Evolutionary conservation across 2,797 vertebrate species (phyloP).

Genomic region (Cetoscarus ocellatus): DNA sequence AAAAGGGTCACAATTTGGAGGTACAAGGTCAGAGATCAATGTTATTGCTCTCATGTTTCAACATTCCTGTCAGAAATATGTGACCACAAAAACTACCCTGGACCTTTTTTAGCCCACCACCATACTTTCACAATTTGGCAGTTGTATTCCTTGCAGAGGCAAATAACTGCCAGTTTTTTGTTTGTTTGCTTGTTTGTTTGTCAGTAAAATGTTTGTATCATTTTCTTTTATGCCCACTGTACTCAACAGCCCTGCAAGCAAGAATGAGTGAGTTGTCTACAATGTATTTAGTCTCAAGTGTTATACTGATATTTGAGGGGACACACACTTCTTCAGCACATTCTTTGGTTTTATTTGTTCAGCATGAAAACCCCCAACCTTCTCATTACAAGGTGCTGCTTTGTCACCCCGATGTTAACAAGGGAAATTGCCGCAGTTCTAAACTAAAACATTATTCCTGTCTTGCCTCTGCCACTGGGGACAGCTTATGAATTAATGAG

Average conservation of each 20-base stretch:
- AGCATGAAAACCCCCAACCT: constrained; percentile 30
- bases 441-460: constrained; percentile 54
- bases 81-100: no score
- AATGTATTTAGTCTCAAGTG: not conserved
- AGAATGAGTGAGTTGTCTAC: constrained; percentile 19
- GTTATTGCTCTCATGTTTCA: no score
- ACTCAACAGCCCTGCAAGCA: constrained; percentile 9
- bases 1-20: no score
- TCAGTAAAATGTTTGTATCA: no score
- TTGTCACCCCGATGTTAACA: constrained; percentile 58
- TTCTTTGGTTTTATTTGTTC: constrained; percentile 33
- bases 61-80: no score
- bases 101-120: no score
- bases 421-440: constrained; percentile 47
- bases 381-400: constrained; percentile 47
- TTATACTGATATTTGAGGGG: constrained; percentile 20
- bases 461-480: constrained; percentile 58
- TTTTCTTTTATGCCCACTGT: no score
- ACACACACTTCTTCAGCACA: constrained; percentile 11
- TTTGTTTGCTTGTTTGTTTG: no score
- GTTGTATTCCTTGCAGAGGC: no score
- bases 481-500: constrained; percentile 77
- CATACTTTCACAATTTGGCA: no score
- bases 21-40: no score
- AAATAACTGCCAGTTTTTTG: no score